A percentile compares a stretch with the other conserved stretches of the same genome.
These are phyloP conservation scores for Bellardia pandia DNA, from an alignment of 2,888 invertebrate genomes.

Conservation along the genomic window DNA sequence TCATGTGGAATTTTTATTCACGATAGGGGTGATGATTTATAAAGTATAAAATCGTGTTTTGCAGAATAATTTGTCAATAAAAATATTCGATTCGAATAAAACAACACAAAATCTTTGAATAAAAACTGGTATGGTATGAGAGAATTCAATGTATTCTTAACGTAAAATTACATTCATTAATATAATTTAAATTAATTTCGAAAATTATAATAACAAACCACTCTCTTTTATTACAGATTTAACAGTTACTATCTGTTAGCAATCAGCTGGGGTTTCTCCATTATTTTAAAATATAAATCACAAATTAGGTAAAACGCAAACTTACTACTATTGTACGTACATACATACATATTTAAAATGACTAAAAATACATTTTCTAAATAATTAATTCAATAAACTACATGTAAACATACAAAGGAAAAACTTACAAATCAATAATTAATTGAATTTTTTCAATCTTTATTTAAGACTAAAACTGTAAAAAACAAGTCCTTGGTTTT, in stretches of 20 bases:
- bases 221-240: not conserved
- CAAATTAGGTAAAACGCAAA: slow-evolving; percentile 38
- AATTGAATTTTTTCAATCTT: slow-evolving; percentile 28
- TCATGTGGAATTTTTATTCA: no score
- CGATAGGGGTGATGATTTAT: no score
- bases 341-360: slow-evolving; percentile 1
- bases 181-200: not conserved
- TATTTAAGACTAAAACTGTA: slow-evolving; percentile 40
- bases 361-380: slow-evolving; percentile 3
- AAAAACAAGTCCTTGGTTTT: slow-evolving; percentile 51
- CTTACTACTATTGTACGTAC: slow-evolving; percentile 18
- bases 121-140: no score
- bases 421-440: not conserved
- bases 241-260: slow-evolving; percentile 4
- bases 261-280: slow-evolving; percentile 19
- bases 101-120: no score
- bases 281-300: slow-evolving; percentile 31
- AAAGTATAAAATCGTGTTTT: no score
- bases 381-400: not conserved
- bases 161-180: no score
- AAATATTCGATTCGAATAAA: no score
- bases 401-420: not conserved
- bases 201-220: not conserved
- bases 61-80: no score
- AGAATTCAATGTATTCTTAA: no score